Percentiles rank a stretch among this genome's conserved stretches.
Conservation (phyloP, 2,113 vertebrate genomes). For the Gobiocypris rarus region DNA sequence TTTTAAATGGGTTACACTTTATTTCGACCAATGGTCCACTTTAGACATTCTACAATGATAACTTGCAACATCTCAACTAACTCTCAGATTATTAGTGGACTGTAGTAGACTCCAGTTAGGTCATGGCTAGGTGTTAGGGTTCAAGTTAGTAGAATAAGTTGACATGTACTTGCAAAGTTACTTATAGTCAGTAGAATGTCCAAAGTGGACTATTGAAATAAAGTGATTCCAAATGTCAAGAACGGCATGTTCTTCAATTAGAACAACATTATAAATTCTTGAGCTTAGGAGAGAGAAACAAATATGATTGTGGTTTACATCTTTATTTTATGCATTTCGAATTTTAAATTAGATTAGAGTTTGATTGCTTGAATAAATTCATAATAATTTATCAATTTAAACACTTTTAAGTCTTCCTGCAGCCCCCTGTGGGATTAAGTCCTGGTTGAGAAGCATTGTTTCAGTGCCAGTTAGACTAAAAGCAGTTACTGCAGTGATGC, state of each 20-base stretch:
- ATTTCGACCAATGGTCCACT: no score
- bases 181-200: no score
- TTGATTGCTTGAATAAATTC: neutral
- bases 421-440: neutral
- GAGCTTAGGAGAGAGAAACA: neutral
- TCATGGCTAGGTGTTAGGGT: no score
- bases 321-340: neutral
- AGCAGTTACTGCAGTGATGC: neutral
- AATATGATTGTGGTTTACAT: neutral
- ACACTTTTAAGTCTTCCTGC: neutral
- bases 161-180: no score
- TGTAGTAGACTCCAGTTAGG: no score
- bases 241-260: neutral
- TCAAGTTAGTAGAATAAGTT: no score
- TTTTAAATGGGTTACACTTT: no score
- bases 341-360: neutral
- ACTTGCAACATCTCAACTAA: no score
- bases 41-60: no score
- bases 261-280: neutral
- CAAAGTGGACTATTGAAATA: no score
- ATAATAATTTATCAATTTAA: neutral
- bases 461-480: neutral
- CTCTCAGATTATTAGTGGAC: no score
- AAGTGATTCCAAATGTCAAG: neutral
- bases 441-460: neutral